Conservation (phyloP, 2,113 vertebrate genomes). For the Glaucidium brasilianum region DNA sequence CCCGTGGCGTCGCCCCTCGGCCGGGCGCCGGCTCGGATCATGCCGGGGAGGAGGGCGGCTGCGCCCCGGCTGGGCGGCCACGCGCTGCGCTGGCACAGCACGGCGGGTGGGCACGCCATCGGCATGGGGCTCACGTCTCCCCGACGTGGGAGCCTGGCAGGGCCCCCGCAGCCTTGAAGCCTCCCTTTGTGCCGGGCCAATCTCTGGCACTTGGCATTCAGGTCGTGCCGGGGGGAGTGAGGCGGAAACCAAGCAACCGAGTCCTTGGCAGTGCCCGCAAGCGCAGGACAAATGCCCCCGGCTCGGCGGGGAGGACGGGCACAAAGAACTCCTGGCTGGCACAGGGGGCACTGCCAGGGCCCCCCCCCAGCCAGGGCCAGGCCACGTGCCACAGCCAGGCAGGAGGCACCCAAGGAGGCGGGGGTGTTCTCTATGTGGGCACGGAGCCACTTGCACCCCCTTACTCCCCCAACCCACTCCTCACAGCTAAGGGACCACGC, state of each 20-base stretch:
- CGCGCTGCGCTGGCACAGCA: neutral
- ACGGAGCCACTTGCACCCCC: neutral
- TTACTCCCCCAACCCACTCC: neutral
- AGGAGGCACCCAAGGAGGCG: neutral
- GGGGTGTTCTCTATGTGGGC: neutral
- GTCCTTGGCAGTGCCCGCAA: constrained; percentile 57
- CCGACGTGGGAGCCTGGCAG: constrained; percentile 6
- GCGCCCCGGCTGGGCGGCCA: neutral
- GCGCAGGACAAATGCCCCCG: neutral
- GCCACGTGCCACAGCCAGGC: neutral
- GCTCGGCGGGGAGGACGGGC: neutral
- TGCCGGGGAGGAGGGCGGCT: neutral
- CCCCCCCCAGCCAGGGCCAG: neutral
- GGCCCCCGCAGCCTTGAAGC: neutral
- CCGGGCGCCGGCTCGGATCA: neutral
- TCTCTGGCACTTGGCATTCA: constrained; percentile 57
- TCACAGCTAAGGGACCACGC: neutral
- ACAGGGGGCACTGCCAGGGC: neutral
- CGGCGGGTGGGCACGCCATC: neutral
- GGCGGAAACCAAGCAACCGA: constrained; percentile 56
- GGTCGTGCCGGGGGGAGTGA: neutral
- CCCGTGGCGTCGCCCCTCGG: neutral
- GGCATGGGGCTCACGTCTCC: neutral
- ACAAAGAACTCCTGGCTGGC: neutral
- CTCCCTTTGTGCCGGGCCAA: constrained; percentile 39